A percentile compares a stretch with the other conserved stretches of the same genome.
Conservation (phyloP, 2,797 vertebrate species). For the Silurus aristotelis region DNA sequence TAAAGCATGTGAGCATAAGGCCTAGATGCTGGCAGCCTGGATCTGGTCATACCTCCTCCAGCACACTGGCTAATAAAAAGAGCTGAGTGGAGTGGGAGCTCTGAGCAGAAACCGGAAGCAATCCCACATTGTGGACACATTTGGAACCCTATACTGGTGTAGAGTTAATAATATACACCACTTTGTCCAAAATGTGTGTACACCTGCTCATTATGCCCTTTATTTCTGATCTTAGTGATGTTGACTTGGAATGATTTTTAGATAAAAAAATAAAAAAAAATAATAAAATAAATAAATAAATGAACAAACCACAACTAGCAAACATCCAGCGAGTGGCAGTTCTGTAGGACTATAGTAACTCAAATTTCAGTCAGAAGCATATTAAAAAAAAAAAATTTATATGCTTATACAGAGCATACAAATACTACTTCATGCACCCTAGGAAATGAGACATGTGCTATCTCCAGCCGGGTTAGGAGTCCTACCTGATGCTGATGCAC, state of each 20-base stretch:
- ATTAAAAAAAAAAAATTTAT: background rate
- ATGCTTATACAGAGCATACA: background rate
- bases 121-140: slow-evolving; percentile 60
- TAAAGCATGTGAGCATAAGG: slow-evolving; percentile 35
- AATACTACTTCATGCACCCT: background rate
- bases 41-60: slow-evolving; percentile 52
- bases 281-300: background rate
- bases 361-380: background rate
- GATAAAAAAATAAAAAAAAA: background rate
- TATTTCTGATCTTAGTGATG: too few species aligned
- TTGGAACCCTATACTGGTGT: slow-evolving; percentile 27
- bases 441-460: background rate
- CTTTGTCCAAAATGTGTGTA: background rate
- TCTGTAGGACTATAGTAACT: too few species aligned
- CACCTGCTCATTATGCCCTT: background rate
- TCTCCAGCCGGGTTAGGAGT: background rate
- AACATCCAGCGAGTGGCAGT: background rate
- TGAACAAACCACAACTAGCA: too few species aligned
- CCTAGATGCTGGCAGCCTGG: slow-evolving; percentile 44
- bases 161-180: background rate
- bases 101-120: slow-evolving; percentile 61
- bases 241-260: background rate
- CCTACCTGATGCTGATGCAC: slow-evolving; percentile 96
- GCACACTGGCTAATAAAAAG: slow-evolving; percentile 68
- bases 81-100: slow-evolving; percentile 59